A percentile compares a stretch with the other conserved stretches of the same genome.
These are phyloP conservation scores for Pterocles burchelli DNA, from an alignment of 2,113 vertebrate genomes.

Conservation along the genomic window DNA sequence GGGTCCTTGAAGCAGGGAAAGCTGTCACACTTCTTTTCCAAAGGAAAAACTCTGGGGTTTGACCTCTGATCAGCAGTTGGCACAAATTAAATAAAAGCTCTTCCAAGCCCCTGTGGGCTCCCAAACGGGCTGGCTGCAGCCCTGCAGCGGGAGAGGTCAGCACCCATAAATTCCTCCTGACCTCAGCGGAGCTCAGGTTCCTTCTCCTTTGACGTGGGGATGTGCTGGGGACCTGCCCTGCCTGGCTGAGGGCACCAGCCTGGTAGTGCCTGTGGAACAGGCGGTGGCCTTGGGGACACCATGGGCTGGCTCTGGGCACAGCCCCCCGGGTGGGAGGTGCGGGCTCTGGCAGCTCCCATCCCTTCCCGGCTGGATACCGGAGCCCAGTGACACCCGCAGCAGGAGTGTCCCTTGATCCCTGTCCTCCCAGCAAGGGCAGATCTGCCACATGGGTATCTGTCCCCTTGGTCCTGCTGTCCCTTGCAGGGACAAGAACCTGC, in stretches of 20 bases:
- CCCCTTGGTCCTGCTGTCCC: neutral
- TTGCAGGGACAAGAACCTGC: neutral
- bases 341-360: neutral
- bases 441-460: rapidly evolving
- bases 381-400: neutral
- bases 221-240: neutral
- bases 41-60: neutral
- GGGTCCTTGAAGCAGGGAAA: neutral
- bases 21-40: neutral
- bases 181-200: neutral
- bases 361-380: neutral
- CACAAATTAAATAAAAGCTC: neutral
- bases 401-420: neutral
- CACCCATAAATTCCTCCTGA: neutral
- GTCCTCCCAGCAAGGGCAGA: neutral
- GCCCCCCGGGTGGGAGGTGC: rapidly evolving
- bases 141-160: neutral
- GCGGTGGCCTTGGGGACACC: rapidly evolving
- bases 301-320: neutral
- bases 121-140: neutral
- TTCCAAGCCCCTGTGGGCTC: neutral
- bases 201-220: neutral
- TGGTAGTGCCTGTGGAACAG: neutral
- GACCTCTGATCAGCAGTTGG: neutral
- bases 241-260: neutral